These are phyloP conservation scores for Upupa epops DNA, from an alignment of 2,113 vertebrate species.

Conservation along the genomic window DNA sequence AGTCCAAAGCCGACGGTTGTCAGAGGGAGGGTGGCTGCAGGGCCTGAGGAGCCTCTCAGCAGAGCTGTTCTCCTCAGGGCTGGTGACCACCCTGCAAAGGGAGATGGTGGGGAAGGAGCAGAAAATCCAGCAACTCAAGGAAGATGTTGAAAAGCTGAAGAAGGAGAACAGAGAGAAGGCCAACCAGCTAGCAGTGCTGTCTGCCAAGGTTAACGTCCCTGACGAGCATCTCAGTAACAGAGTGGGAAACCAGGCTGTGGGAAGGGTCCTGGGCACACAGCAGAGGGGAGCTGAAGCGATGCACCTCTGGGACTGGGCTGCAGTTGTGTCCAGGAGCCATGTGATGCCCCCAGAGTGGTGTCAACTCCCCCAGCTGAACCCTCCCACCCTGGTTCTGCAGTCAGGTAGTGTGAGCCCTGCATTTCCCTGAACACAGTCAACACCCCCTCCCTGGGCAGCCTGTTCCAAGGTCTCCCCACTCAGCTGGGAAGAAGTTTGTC, in stretches of 20 bases:
- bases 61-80: slow-evolving; percentile 35
- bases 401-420: neutral
- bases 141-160: slow-evolving; percentile 66
- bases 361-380: neutral
- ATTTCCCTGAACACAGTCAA: neutral
- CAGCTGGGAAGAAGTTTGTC: too few relatives aligned
- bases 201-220: slow-evolving; percentile 68
- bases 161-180: slow-evolving; percentile 73
- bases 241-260: neutral
- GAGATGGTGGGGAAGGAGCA: slow-evolving; percentile 71
- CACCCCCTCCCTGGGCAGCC: too few relatives aligned
- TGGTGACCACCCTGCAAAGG: slow-evolving; percentile 73
- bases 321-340: fast-evolving
- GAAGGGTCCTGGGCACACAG: fast-evolving
- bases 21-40: neutral
- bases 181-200: slow-evolving; percentile 65
- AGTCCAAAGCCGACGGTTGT: neutral
- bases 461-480: too few relatives aligned
- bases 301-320: neutral
- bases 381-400: neutral
- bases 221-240: neutral
- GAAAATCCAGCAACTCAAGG: slow-evolving; percentile 66
- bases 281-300: neutral
- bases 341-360: neutral
- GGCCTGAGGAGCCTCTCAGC: neutral